These are phyloP conservation scores for Ophioderma brevispina DNA, from an alignment of 35 echinoderm and acorn worm species.

Conservation along the genomic window DNA sequence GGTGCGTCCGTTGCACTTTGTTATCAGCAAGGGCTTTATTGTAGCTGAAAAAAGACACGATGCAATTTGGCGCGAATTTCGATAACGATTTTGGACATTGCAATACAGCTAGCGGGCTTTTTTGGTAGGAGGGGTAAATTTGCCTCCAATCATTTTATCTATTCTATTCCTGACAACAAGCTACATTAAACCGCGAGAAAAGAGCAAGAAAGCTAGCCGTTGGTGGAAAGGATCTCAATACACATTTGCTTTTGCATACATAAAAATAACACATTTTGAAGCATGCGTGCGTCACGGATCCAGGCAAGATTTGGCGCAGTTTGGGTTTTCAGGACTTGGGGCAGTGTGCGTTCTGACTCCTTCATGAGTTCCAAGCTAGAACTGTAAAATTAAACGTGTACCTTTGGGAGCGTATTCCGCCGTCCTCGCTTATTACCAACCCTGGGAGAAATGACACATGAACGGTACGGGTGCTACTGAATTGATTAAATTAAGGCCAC, in stretches of 20 bases:
- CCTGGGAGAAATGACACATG: conserved; percentile 12
- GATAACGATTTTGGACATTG: not conserved
- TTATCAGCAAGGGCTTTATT: not conserved
- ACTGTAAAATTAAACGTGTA: conserved; percentile 15
- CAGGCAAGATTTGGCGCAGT: not conserved
- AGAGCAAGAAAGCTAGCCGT: not conserved
- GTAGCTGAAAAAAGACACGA: not conserved
- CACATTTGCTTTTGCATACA: conserved; percentile 11
- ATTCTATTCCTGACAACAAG: not conserved
- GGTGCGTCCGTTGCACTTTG: not conserved
- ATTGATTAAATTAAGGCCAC: conserved; percentile 10
- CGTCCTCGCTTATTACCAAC: not conserved
- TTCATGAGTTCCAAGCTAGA: not conserved
- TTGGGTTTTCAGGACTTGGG: not conserved
- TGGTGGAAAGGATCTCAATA: not conserved
- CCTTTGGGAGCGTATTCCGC: not conserved
- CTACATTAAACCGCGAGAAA: not conserved
- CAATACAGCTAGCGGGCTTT: not conserved
- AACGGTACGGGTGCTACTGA: not conserved
- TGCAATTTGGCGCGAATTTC: not conserved
- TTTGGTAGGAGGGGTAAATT: not conserved
- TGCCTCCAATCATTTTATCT: not conserved
- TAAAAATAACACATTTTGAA: conserved; percentile 10
- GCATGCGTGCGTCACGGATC: not conserved
- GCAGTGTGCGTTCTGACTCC: not conserved